Percentiles rank a stretch among this genome's conserved stretches.
These are phyloP conservation scores for Phengaris alcon DNA, from an alignment of 2,888 invertebrate species.

Conservation along the genomic window DNA sequence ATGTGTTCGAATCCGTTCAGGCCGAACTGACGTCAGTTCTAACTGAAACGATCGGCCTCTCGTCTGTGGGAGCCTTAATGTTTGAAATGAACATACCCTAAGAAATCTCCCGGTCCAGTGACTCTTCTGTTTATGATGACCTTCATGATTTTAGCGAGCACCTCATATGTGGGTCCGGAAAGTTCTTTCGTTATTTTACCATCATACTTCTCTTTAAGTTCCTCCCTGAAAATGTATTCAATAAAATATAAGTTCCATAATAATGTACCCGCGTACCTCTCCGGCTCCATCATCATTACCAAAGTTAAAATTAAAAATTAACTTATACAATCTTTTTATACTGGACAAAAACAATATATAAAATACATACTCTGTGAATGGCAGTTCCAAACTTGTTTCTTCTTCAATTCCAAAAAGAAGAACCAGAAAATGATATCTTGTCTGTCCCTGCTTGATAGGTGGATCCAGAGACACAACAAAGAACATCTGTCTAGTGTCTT, in stretches of 20 bases:
- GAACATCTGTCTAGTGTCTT: constrained; percentile 98
- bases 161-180: constrained; percentile 95
- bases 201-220: constrained; percentile 95
- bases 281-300: too few species aligned
- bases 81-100: constrained; percentile 82
- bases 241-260: too few species aligned
- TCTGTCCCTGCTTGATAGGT: constrained; percentile 99
- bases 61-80: not conserved
- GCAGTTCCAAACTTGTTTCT: constrained; percentile 93
- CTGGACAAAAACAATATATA: not conserved
- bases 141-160: constrained; percentile 97
- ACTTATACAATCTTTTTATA: too few species aligned
- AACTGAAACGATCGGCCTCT: too few species aligned
- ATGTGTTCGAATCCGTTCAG: too few species aligned
- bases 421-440: constrained; percentile 97
- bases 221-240: constrained; percentile 81
- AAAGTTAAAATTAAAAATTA: too few species aligned
- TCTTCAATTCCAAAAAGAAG: constrained; percentile 97
- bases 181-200: constrained; percentile 94
- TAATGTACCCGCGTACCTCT: too few species aligned
- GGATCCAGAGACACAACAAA: constrained; percentile 99
- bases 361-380: constrained; percentile 90
- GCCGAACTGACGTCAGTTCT: too few species aligned
- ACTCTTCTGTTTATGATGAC: constrained; percentile 95
- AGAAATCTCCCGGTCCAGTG: constrained; percentile 95